Conservation (phyloP, 2,888 invertebrate species). For the Temnothorax ravouxi region DNA sequence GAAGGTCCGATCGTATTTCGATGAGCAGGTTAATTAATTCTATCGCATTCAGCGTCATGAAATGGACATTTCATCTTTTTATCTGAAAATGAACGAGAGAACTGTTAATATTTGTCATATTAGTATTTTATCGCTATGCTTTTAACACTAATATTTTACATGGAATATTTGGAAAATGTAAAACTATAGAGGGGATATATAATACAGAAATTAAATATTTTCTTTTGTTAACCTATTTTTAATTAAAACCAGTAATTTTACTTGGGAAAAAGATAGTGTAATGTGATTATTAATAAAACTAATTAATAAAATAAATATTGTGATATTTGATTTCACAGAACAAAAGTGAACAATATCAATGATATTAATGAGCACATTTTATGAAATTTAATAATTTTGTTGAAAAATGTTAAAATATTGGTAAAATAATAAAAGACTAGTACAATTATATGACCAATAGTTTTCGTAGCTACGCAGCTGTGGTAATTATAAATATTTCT, state of each 20-base stretch:
- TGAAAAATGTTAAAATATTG: background rate
- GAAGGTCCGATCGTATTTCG: conserved; percentile 33
- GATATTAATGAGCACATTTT: background rate
- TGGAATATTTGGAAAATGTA: background rate
- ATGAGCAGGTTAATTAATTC: conserved; percentile 20
- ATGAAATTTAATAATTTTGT: background rate
- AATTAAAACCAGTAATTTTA: background rate
- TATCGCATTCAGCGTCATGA: background rate
- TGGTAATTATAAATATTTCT: conserved; percentile 35
- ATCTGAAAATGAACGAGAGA: conserved; percentile 1
- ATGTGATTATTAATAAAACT: background rate
- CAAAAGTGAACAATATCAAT: background rate
- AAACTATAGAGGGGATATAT: background rate
- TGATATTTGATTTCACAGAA: background rate
- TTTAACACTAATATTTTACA: background rate
- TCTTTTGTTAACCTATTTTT: background rate
- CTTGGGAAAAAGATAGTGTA: background rate
- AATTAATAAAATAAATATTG: background rate
- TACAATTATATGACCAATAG: background rate
- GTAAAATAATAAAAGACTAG: background rate
- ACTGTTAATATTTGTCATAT: background rate
- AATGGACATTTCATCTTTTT: conserved; percentile 14
- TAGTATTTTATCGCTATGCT: background rate
- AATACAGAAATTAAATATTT: background rate
- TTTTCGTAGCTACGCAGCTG: background rate